These are phyloP conservation scores for Drosophila borborema DNA, from an alignment of 2,888 invertebrate species.

Conservation along the genomic window DNA sequence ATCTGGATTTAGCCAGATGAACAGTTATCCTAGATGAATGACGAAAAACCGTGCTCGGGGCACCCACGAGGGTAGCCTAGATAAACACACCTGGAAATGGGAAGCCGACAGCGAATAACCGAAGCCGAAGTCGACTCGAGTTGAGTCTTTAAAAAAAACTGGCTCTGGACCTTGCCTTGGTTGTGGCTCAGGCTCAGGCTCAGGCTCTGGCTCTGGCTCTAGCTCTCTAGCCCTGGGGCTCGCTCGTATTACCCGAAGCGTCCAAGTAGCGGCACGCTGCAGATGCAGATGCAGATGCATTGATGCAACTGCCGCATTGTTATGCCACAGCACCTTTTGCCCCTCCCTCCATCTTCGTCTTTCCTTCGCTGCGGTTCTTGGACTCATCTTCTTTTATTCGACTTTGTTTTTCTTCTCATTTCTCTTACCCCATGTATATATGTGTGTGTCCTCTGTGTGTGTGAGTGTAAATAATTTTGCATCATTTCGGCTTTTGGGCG, in stretches of 20 bases:
- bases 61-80: conserved; percentile 59
- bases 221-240: conserved; percentile 14
- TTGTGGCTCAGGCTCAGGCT: conserved; percentile 2
- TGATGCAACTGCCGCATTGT: conserved; percentile 56
- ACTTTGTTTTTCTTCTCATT: conserved; percentile 38
- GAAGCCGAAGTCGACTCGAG: conserved; percentile 5
- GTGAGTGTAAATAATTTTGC: conserved; percentile 67
- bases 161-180: conserved; percentile 11
- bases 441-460: conserved; percentile 17
- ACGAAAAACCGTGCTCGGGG: conserved; percentile 19
- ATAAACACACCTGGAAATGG: conserved; percentile 65
- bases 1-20: conserved; percentile 32
- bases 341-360: background rate
- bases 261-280: conserved; percentile 47
- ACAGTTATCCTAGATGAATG: conserved; percentile 46
- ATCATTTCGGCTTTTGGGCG: conserved; percentile 65
- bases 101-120: conserved; percentile 14
- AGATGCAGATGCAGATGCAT: conserved; percentile 51
- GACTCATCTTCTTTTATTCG: conserved; percentile 25
- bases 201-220: conserved; percentile 16
- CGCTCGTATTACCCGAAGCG: conserved; percentile 51
- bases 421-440: conserved; percentile 23
- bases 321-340: conserved; percentile 34
- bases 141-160: conserved; percentile 4
- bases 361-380: conserved; percentile 16